Base-by-base conservation (phyloP, 2,888 invertebrate species). In the Caenorhabditis macrosperma region DNA sequence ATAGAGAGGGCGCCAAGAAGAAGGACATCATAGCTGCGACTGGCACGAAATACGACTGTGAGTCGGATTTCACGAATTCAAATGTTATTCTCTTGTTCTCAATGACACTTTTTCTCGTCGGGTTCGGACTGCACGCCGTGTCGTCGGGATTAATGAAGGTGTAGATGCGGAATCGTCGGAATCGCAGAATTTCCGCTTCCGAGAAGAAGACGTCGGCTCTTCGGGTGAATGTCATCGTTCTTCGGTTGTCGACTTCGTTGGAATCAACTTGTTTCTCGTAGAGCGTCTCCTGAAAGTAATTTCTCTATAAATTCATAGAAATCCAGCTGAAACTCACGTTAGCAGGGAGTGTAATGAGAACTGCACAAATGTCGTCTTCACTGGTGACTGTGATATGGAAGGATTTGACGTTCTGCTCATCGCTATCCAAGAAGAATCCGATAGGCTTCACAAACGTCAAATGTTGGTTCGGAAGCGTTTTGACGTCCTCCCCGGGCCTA, bases 171-270 rank as follows among this genome's bases (percentile, higher is more conserved):
- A 78, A 72, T 0, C 52, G 10, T 10, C 38, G 33, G 20, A 76
- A 60, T 22, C 7, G 12, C 15, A 30, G 9, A 15, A 75, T 55
- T 46, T 78, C 71, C 0, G 22, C 28, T 22, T 44, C 55, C 0
- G 78, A 55, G 44, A 78, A 66, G 41, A 72, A 72, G 9, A 78
- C 28, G 33, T 78, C 78, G 0, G 71, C 78, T 48, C 78, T 22
- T 41, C 24, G 44, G 1, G 66, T 71, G 38, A 78, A 72, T 6
- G 78, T 57, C 9, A 78, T 3, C 0, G 24, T 17, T 50, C 76
- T 20, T 17, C 55, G 46, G 15, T 60, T 64, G 24, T 71, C 60
- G 2, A 67, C 5, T 22, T 61, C 44, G 6, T 66, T 41, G 0
- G 59, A 17, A 10, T 64, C 64, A 0, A 60, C 38, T 9, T 26